Conservation (phyloP, 2,888 invertebrate species). For the Arge pagana region DNA sequence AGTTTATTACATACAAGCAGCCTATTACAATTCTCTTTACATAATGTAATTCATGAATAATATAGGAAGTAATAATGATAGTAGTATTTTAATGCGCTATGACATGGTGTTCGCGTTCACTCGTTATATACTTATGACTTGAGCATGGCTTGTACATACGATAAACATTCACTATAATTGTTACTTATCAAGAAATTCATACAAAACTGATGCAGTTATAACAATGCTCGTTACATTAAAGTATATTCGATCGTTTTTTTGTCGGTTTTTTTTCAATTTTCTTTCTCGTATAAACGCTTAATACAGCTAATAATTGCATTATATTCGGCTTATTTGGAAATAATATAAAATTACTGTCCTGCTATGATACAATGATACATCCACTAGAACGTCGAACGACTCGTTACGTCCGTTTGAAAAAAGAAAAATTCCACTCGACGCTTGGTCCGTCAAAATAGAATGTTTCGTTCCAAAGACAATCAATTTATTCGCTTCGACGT, state of each 20-base stretch:
- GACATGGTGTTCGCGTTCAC: constrained; percentile 16
- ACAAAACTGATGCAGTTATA: constrained; percentile 9
- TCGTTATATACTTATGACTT: constrained; percentile 13
- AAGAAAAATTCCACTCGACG: too few relatives aligned
- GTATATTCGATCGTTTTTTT: not conserved
- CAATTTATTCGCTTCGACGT: too few relatives aligned
- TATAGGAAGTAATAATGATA: constrained; percentile 9
- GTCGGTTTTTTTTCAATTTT: not conserved
- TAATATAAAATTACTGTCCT: constrained; percentile 13
- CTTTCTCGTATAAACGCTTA: constrained; percentile 9
- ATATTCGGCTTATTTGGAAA: constrained; percentile 14
- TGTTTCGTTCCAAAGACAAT: too few relatives aligned
- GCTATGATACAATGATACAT: not conserved
- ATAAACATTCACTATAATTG: constrained; percentile 8
- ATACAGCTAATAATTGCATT: constrained; percentile 15
- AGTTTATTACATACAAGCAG: constrained; percentile 21
- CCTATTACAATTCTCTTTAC: constrained; percentile 15
- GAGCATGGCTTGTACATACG: constrained; percentile 12
- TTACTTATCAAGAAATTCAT: constrained; percentile 9
- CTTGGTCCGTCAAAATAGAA: too few relatives aligned
- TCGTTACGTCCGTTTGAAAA: too few relatives aligned
- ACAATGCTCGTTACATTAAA: constrained; percentile 8
- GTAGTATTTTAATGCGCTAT: constrained; percentile 9
- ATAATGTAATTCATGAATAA: not conserved
- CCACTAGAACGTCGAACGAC: too few relatives aligned